These are phyloP conservation scores for Drosophila meridionalis DNA, from an alignment of 2,888 invertebrate genomes.

Conservation along the genomic window DNA sequence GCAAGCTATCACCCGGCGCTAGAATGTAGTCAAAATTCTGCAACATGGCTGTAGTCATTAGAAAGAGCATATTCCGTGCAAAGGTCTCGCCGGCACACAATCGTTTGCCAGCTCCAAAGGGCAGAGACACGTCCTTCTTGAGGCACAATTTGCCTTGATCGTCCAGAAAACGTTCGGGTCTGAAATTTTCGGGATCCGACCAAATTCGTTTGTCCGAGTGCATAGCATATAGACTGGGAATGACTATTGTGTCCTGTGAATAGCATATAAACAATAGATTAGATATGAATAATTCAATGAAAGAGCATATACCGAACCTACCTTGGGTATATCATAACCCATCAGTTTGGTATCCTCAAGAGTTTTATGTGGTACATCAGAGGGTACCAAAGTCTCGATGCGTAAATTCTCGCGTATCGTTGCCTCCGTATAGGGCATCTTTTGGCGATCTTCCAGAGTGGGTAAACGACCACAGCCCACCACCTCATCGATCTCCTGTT, in stretches of 20 bases:
- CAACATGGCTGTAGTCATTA: slow-evolving; percentile 87
- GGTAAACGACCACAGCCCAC: slow-evolving; percentile 88
- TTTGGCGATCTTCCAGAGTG: slow-evolving; percentile 87
- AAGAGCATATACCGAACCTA: slow-evolving; percentile 61
- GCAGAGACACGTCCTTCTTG: slow-evolving; percentile 87
- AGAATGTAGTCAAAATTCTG: slow-evolving; percentile 88
- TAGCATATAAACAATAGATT: not conserved
- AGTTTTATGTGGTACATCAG: slow-evolving; percentile 87
- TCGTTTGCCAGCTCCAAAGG: slow-evolving; percentile 90
- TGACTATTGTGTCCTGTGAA: slow-evolving; percentile 86
- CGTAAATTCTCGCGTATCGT: slow-evolving; percentile 88
- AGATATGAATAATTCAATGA: not conserved
- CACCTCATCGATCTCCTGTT: slow-evolving; percentile 88
- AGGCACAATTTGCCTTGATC: slow-evolving; percentile 86
- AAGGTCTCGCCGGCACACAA: slow-evolving; percentile 90
- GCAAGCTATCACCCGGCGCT: slow-evolving; percentile 86
- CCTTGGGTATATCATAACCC: slow-evolving; percentile 87
- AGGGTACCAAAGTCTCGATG: slow-evolving; percentile 87
- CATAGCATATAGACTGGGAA: slow-evolving; percentile 86
- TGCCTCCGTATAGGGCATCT: slow-evolving; percentile 88
- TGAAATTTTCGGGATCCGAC: slow-evolving; percentile 88
- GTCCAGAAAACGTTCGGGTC: slow-evolving; percentile 89
- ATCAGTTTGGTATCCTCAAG: slow-evolving; percentile 85
- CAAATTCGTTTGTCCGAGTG: slow-evolving; percentile 87
- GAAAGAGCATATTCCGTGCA: slow-evolving; percentile 88